Conservation (phyloP, 1,140 invertebrate species). For the Latrodectus geometricus region DNA sequence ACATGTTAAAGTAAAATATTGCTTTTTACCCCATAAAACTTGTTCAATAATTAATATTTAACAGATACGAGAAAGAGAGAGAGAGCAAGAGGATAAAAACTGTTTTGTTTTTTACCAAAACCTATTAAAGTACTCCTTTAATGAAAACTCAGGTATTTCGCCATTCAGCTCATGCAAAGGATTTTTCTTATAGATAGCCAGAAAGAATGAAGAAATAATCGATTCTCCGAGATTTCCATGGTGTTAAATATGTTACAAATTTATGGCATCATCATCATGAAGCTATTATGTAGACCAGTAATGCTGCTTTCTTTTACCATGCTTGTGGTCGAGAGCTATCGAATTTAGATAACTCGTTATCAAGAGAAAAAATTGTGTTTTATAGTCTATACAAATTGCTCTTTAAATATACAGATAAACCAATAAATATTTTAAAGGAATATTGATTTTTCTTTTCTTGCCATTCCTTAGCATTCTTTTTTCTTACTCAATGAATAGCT, state of each 20-base stretch:
- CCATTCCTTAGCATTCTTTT: neutral
- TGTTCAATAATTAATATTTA: too few relatives aligned
- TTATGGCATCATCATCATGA: conserved; percentile 36
- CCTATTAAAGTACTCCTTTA: neutral
- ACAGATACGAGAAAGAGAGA: too few relatives aligned
- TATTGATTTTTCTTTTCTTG: conserved; percentile 22
- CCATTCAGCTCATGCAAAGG: neutral
- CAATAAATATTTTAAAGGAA: conserved; percentile 46
- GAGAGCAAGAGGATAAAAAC: too few relatives aligned
- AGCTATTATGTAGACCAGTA: conserved; percentile 21
- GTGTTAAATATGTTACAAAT: conserved; percentile 19
- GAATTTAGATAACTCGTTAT: conserved; percentile 53
- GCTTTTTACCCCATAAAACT: too few relatives aligned
- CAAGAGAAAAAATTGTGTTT: conserved; percentile 18
- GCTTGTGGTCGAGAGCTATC: conserved; percentile 12
- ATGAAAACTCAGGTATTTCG: neutral
- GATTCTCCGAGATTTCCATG: neutral
- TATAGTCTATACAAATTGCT: conserved; percentile 43
- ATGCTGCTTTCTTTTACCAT: neutral
- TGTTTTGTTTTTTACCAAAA: too few relatives aligned
- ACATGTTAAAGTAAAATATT: too few relatives aligned
- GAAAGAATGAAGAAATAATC: neutral
- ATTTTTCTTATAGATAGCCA: neutral
- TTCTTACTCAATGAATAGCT: neutral
- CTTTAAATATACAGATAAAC: conserved; percentile 44